Percentiles rank a stretch among this genome's conserved stretches.
Conservation (phyloP, 2,888 invertebrate genomes). For the Megalurothrips usitatus region DNA sequence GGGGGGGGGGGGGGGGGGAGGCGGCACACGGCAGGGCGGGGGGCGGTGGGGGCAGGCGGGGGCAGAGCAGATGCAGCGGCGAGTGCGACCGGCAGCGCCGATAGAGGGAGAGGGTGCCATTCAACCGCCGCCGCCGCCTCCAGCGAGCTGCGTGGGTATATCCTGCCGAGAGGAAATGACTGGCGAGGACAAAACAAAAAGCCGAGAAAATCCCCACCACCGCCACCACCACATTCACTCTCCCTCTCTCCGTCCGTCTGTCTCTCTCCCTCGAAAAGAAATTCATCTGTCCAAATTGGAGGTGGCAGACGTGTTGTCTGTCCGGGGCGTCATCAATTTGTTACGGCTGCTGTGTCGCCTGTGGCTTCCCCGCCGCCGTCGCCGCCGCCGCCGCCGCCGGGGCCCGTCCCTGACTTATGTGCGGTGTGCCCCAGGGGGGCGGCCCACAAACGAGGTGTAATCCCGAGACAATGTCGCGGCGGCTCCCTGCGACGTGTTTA, state of each 20-base stretch:
- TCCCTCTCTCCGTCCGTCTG: no score
- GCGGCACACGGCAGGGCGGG: neutral
- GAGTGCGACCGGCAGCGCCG: neutral
- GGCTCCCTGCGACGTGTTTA: no score
- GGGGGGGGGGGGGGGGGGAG: no score
- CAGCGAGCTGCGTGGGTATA: neutral
- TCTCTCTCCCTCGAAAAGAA: neutral
- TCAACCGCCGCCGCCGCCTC: neutral
- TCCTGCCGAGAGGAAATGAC: neutral
- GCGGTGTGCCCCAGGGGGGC: no score
- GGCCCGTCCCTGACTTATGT: no score
- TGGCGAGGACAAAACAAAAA: neutral
- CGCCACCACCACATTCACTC: no score
- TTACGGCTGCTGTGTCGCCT: neutral
- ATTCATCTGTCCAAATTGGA: constrained; percentile 5
- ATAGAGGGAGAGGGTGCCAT: no score
- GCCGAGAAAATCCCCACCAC: neutral
- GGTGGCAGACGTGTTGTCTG: constrained; percentile 6
- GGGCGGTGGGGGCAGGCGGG: neutral
- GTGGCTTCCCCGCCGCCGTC: neutral
- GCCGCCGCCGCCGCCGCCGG: neutral
- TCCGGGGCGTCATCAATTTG: neutral
- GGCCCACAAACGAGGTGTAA: no score
- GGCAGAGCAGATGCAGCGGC: neutral
- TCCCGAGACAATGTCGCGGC: no score